Conservation (phyloP, 2,113 vertebrate genomes). For the Oncorhynchus mykiss region DNA sequence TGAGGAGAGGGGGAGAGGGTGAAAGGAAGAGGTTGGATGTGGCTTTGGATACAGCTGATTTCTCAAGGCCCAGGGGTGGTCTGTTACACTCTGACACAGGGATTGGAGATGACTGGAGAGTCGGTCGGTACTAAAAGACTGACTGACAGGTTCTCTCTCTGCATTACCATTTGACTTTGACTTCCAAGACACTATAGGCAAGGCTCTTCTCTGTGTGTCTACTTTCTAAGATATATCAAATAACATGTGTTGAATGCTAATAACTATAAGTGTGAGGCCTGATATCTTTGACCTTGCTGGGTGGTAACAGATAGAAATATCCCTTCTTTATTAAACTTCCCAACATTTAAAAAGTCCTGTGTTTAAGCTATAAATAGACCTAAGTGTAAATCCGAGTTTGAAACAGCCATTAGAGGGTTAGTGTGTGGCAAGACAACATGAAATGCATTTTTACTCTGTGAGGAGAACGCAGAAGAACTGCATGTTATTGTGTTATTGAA, state of each 20-base stretch:
- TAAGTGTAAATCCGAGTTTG: constrained; percentile 58
- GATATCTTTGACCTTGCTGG: background rate
- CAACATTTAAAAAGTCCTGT: constrained; percentile 45
- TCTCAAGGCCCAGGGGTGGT: background rate
- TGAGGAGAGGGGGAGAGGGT: too few species aligned
- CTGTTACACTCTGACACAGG: background rate
- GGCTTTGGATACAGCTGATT: background rate
- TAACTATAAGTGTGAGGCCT: background rate
- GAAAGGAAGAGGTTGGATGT: too few species aligned
- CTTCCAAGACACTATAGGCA: background rate
- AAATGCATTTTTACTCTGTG: constrained; percentile 24
- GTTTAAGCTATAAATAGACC: constrained; percentile 42
- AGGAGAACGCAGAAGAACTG: background rate
- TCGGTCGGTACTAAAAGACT: background rate
- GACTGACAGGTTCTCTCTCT: background rate
- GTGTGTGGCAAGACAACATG: constrained; percentile 41
- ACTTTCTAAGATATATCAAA: too few species aligned
- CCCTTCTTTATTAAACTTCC: constrained; percentile 43
- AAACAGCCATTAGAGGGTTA: constrained; percentile 57
- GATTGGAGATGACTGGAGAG: background rate
- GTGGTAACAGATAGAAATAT: constrained; percentile 43
- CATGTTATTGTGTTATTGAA: constrained; percentile 37
- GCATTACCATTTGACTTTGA: background rate
- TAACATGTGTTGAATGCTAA: background rate
- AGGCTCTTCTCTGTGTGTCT: background rate